A percentile compares a stretch with the other conserved stretches of the same genome.
These are phyloP conservation scores for Parnassius smintheus DNA, from an alignment of 2,888 invertebrate species.

Conservation along the genomic window DNA sequence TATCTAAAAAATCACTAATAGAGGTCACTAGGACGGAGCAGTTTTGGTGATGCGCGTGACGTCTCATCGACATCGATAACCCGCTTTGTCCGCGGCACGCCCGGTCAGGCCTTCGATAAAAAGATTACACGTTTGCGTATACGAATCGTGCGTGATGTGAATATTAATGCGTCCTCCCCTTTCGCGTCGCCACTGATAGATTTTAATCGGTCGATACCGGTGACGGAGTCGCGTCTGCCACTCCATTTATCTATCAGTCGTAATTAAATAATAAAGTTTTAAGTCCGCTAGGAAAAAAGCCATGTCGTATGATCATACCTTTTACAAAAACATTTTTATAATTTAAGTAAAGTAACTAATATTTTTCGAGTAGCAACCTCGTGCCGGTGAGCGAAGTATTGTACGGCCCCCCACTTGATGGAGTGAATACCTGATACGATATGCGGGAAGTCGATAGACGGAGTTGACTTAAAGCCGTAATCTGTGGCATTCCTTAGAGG, in stretches of 20 bases:
- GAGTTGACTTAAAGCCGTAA: too few relatives aligned
- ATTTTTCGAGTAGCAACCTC: too few relatives aligned
- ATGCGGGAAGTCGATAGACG: too few relatives aligned
- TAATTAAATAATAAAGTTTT: neutral
- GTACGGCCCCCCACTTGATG: too few relatives aligned
- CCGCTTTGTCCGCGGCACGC: conserved; percentile 49
- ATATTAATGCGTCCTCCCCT: conserved; percentile 70
- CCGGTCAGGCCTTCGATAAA: conserved; percentile 64
- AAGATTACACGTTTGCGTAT: conserved; percentile 76
- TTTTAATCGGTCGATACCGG: conserved; percentile 69
- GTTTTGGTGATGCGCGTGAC: conserved; percentile 47
- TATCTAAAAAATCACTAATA: conserved; percentile 19
- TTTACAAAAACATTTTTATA: neutral
- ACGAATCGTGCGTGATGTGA: conserved; percentile 73
- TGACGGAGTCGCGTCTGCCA: conserved; percentile 35
- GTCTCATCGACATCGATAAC: conserved; percentile 52
- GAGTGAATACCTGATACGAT: too few relatives aligned
- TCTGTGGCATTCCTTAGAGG: too few relatives aligned
- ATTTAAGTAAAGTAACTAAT: too few relatives aligned
- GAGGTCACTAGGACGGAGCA: conserved; percentile 36
- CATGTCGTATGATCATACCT: neutral
- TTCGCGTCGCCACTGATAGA: conserved; percentile 64
- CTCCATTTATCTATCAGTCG: conserved; percentile 1
- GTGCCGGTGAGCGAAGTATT: too few relatives aligned
- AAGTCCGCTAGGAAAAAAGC: neutral